phyloP scores from a whole-genome alignment of 2,797 vertebrate genomes.

The Chrosomus eos region DNA sequence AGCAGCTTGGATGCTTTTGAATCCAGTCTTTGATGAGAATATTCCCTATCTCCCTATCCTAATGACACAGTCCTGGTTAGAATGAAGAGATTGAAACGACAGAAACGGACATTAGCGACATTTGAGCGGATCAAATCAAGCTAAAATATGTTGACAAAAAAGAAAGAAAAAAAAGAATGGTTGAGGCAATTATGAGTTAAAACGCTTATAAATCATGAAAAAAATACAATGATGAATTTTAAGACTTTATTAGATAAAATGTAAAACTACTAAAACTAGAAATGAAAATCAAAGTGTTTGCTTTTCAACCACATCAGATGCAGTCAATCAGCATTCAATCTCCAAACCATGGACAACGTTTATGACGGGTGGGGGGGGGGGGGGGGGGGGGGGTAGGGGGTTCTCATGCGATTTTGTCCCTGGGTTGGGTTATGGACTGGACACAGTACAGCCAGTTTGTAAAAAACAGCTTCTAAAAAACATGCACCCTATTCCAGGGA shows the following conservation, averaged over 20 bases:
- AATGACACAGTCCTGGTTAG: background rate
- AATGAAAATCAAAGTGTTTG: background rate
- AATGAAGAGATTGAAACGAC: background rate
- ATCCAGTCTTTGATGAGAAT: slow-evolving; percentile 20
- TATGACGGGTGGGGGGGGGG: too few species aligned
- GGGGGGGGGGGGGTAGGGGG: too few species aligned
- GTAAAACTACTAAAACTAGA: too few species aligned
- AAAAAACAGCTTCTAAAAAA: too few species aligned
- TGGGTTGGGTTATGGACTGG: background rate
- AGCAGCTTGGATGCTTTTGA: slow-evolving; percentile 18
- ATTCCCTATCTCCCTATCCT: slow-evolving; percentile 10
- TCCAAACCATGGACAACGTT: background rate
- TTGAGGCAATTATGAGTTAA: background rate
- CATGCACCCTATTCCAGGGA: background rate
- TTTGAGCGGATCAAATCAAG: slow-evolving; percentile 18
- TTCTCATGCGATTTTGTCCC: background rate
- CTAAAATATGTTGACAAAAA: background rate
- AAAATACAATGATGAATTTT: too few species aligned
- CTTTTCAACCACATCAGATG: slow-evolving; percentile 22
- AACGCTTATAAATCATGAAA: background rate
- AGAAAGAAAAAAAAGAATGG: too few species aligned
- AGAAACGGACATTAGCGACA: background rate
- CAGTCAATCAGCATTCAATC: slow-evolving; percentile 48
- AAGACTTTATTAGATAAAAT: too few species aligned
- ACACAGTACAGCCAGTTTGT: background rate